These are phyloP conservation scores for Coryphaenoides rupestris DNA, from an alignment of 2,113 vertebrate genomes.

Conservation along the genomic window DNA sequence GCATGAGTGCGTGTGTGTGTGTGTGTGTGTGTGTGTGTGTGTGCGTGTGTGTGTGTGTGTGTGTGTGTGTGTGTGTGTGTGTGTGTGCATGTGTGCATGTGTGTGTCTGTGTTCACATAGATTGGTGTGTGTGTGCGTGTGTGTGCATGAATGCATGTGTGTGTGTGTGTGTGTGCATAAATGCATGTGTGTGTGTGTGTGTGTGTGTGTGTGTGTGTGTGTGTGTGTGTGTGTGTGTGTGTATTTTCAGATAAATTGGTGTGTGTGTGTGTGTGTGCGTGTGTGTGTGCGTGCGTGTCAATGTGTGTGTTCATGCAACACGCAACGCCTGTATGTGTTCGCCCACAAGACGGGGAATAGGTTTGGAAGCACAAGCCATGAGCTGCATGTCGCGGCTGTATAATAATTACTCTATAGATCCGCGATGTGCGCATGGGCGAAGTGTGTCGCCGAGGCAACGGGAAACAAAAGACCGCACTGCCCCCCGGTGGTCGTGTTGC, in stretches of 20 bases:
- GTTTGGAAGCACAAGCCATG: too few relatives aligned
- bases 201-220: slow-evolving; percentile 11
- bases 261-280: not conserved
- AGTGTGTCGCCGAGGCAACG: too few relatives aligned
- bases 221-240: slow-evolving; percentile 11
- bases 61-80: not conserved
- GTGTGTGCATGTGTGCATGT: slow-evolving; percentile 4
- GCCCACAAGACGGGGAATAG: too few relatives aligned
- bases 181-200: too few relatives aligned
- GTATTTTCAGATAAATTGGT: too few relatives aligned
- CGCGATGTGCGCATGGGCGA: too few relatives aligned
- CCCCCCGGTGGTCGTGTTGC: slow-evolving; percentile 54
- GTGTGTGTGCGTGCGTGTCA: slow-evolving; percentile 7
- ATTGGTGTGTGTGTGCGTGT: slow-evolving; percentile 10
- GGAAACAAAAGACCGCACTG: slow-evolving; percentile 47
- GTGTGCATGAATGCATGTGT: not conserved
- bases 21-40: slow-evolving; percentile 12
- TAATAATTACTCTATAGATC: too few relatives aligned
- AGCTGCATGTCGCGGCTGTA: too few relatives aligned
- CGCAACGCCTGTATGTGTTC: too few relatives aligned
- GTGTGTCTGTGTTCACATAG: not conserved
- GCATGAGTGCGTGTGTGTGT: slow-evolving; percentile 20
- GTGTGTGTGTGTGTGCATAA: slow-evolving; percentile 13
- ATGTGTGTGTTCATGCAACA: not conserved
- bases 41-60: slow-evolving; percentile 5